Conservation (phyloP, 2,113 vertebrate species). For the Paramisgurnus dabryanus region DNA sequence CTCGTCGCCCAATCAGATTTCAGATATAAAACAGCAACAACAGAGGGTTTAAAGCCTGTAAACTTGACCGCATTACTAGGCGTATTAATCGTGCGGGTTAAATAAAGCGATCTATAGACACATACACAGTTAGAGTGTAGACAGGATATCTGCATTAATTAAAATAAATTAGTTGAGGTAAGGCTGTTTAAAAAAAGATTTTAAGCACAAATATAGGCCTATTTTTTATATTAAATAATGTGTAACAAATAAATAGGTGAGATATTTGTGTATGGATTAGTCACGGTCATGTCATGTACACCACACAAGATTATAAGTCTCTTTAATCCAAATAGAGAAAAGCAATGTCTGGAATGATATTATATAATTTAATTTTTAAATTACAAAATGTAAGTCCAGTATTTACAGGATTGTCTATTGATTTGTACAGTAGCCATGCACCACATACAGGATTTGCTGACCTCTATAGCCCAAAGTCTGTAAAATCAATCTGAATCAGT, state of each 20-base stretch:
- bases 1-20: slow-evolving; percentile 26
- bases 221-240: not conserved
- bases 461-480: slow-evolving; percentile 50
- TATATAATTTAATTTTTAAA: slow-evolving; percentile 65
- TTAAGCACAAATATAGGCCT: not conserved
- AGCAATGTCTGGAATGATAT: slow-evolving; percentile 19
- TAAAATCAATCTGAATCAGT: slow-evolving; percentile 17
- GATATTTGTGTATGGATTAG: not conserved
- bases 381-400: slow-evolving; percentile 69
- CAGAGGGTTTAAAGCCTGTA: slow-evolving; percentile 32
- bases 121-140: too few species aligned
- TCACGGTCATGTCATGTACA: not conserved
- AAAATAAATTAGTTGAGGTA: too few species aligned
- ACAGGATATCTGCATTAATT: not conserved
- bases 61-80: slow-evolving; percentile 30
- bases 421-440: slow-evolving; percentile 57
- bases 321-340: not conserved
- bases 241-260: too few species aligned
- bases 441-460: slow-evolving; percentile 52
- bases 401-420: slow-evolving; percentile 65
- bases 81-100: slow-evolving; percentile 4
- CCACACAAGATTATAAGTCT: not conserved
- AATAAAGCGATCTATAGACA: not conserved
- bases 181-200: not conserved
- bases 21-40: slow-evolving; percentile 21